Base-by-base conservation (phyloP, 2,797 vertebrate genomes). In the Eospalax fontanierii region DNA sequence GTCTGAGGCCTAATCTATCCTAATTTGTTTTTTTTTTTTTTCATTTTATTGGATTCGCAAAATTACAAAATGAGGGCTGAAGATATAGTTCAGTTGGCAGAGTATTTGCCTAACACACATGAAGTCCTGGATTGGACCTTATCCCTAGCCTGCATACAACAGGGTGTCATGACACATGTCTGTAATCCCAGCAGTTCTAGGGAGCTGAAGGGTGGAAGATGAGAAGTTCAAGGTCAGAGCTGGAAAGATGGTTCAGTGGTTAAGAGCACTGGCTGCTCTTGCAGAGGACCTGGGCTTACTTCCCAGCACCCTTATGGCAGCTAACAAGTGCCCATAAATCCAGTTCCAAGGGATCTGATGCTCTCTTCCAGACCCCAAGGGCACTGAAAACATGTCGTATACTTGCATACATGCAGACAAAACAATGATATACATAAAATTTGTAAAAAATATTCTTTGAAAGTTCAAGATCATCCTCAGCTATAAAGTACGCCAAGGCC, bases 41-140 rank as follows among this genome's bases (percentile, higher is more conserved):
- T 94, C 46, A n/a, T 46, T 90, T 93, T 78, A 93, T 63, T 81
- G 46, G 30, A 76, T 46, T 40, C 57, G 65, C 68, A 71, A 85
- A 94, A 78, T 82, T 54, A 89, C 68, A 66, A 30, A 83, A 66
- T 86, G 38, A 94, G 43, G 14, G 61, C 24, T 33, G 46, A 33
- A 19, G 43, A 35, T 63, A 30, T 70, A 33, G 43, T 33, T 85
- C 65, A 35, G 65, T 54, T 22, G 43, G 46, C 28, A 84, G 63
- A 68, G 11, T 28, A 1, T 21, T 54, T 54, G 22, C 65, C 33
- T 85, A n/a, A 15, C 14, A 65, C 30, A 24, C 30, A 28, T 57
- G 65, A 57, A 46, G 66, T 2, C 66, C 22, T 71, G 24, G 15
- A 15, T 38, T 70, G 46, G 16, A 38, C 50, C 50, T 54, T 54